Conservation (phyloP, 2,888 invertebrate species). For the Melanotus villosus region DNA sequence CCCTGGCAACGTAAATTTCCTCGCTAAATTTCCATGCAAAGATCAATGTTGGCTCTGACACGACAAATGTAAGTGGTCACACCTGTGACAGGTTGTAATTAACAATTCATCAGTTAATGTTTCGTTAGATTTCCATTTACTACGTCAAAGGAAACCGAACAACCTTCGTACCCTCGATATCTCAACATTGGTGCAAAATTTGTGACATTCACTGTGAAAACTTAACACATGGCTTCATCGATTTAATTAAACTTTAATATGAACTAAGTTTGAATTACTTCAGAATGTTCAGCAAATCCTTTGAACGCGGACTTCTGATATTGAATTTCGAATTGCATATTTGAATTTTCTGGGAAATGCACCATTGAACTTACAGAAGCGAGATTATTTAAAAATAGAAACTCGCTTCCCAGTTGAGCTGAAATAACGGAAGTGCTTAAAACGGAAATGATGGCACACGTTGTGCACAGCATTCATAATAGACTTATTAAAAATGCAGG, state of each 20-base stretch:
- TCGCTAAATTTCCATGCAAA: too few relatives aligned
- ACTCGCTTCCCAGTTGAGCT: conserved; percentile 22
- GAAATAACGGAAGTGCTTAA: conserved; percentile 38
- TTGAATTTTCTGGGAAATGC: conserved; percentile 29
- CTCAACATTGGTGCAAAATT: conserved; percentile 39
- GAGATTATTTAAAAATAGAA: conserved; percentile 38
- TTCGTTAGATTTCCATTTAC: too few relatives aligned
- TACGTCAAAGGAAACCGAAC: too few relatives aligned
- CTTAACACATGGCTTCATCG: conserved; percentile 29
- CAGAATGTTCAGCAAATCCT: conserved; percentile 10
- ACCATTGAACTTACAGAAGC: conserved; percentile 13
- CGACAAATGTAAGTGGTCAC: too few relatives aligned
- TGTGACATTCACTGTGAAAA: conserved; percentile 44
- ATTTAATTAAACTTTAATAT: conserved; percentile 40
- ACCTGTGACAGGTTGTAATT: too few relatives aligned
- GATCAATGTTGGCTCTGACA: too few relatives aligned
- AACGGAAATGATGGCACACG: conserved; percentile 31
- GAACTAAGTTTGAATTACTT: conserved; percentile 32
- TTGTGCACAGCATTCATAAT: conserved; percentile 28
- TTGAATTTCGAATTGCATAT: conserved; percentile 22
- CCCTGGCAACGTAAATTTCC: too few relatives aligned
- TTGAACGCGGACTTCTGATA: conserved; percentile 13
- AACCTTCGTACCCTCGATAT: conserved; percentile 11
- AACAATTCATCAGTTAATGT: too few relatives aligned
- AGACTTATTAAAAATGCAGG: conserved; percentile 25